Conservation (phyloP, 2,797 vertebrate genomes). For the Gymnothorax javanicus region DNA sequence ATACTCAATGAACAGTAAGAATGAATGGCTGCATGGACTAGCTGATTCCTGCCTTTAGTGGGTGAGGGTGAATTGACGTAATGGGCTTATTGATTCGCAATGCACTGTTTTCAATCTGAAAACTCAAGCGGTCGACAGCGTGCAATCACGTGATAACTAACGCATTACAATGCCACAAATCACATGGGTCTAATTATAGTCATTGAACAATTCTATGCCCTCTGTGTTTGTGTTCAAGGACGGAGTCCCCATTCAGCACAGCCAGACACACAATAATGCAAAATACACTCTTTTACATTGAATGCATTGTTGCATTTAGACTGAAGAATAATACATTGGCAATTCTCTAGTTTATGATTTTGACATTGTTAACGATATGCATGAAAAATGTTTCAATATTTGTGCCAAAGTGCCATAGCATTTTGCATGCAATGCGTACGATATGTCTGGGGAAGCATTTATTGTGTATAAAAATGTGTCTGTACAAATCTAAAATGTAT, state of each 20-base stretch:
- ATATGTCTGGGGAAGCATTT: background rate
- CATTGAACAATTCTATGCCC: conserved; percentile 28
- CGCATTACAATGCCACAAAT: conserved; percentile 53
- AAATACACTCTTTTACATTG: background rate
- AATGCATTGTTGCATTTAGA: background rate
- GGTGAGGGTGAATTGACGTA: background rate
- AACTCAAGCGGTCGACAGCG: conserved; percentile 45
- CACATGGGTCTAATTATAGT: conserved; percentile 44
- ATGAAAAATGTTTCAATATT: background rate
- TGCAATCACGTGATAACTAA: conserved; percentile 38
- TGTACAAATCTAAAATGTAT: too few species aligned
- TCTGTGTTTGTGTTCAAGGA: conserved; percentile 27
- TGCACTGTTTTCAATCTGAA: conserved; percentile 43
- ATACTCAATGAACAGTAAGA: background rate
- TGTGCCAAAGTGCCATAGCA: background rate
- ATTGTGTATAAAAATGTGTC: background rate
- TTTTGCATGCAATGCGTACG: background rate
- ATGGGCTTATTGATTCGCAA: conserved; percentile 49
- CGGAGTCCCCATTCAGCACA: conserved; percentile 41
- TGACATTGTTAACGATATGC: background rate
- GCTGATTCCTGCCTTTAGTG: background rate
- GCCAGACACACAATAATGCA: conserved; percentile 6
- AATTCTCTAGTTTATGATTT: background rate
- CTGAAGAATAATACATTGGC: background rate
- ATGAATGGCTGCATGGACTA: too few species aligned